Base-by-base conservation (phyloP, 2,797 vertebrate species). In the Silurus lanzhouensis region DNA sequence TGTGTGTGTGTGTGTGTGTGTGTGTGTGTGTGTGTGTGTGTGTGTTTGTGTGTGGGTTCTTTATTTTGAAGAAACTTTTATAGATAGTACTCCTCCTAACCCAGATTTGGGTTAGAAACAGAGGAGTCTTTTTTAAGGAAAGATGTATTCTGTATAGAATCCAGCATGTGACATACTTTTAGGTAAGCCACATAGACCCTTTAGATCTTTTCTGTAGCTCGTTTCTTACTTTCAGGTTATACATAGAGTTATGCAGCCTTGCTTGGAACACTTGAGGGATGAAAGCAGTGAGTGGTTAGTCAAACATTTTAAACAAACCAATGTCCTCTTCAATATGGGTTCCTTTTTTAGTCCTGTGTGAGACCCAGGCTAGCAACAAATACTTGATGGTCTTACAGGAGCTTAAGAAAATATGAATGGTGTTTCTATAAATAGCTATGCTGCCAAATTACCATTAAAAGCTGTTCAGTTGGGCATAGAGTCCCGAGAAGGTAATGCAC, bases 101-200 rank as follows among this genome's bases (percentile, higher is more conserved):
- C 85, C 79, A 84, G 83, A 89, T 88, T 81, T 90, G 14, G 44
- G 87, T 88, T 87, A 88, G 84, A 75, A 71, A 17, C 87, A 68
- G 71, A 85, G 75, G 78, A 48, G 89, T 89, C 77, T 81, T 81
- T 87, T 91, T 90, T 88, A 89, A 89, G 87, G 89, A 91, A 91
- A 91, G 90, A 91, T 92, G 91, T 92, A 84, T 87, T 91, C 89
- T 92, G 87, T 92, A 89, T 90, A 91, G 87, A 89, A 91, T 93
- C 80, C 72, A 83, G 74, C 68, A 48, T 64, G 72, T 84, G 88
- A 71, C 85, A 85, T 75, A 78, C 66, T 87, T 85, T 77, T 87
- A 83, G 83, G 48, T 79, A 88, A 87, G 79, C 74, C 75, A 84
- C 75, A 27, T 70, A 84, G 81, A 71, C 82, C 2, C 31, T 68